phyloP scores from a whole-genome alignment of 64 coral and sea anemone genomes.

The Platygyra sinensis region DNA sequence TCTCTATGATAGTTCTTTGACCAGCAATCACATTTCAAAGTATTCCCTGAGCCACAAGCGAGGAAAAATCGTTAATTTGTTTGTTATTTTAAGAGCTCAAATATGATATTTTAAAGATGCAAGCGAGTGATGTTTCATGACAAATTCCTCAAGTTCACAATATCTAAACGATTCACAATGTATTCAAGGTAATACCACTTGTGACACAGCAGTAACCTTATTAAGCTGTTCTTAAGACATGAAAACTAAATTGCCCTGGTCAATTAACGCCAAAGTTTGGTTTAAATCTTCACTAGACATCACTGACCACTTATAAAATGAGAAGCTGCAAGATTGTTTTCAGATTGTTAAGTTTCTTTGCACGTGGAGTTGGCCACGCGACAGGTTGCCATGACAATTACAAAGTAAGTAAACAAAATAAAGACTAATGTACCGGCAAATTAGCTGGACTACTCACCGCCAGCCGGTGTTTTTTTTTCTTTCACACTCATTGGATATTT shows the following conservation, averaged over 20 bases:
- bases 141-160: neutral
- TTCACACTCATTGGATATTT: neutral
- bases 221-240: neutral
- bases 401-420: neutral
- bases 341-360: neutral
- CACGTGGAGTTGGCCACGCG: neutral
- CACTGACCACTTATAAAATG: neutral
- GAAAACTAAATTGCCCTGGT: neutral
- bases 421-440: neutral
- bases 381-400: neutral
- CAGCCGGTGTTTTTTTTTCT: neutral
- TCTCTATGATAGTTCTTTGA: neutral
- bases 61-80: constrained; percentile 31
- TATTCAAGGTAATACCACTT: neutral
- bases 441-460: neutral
- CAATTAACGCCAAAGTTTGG: neutral
- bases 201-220: neutral
- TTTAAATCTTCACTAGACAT: no score
- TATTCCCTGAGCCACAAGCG: neutral
- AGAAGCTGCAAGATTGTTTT: neutral
- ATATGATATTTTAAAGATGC: constrained; percentile 19
- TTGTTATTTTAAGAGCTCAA: constrained; percentile 45
- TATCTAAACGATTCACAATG: neutral
- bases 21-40: neutral
- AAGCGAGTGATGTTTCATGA: constrained; percentile 43